Conservation (phyloP, 2,888 invertebrate genomes). For the Lasioglossum leucozonium region DNA sequence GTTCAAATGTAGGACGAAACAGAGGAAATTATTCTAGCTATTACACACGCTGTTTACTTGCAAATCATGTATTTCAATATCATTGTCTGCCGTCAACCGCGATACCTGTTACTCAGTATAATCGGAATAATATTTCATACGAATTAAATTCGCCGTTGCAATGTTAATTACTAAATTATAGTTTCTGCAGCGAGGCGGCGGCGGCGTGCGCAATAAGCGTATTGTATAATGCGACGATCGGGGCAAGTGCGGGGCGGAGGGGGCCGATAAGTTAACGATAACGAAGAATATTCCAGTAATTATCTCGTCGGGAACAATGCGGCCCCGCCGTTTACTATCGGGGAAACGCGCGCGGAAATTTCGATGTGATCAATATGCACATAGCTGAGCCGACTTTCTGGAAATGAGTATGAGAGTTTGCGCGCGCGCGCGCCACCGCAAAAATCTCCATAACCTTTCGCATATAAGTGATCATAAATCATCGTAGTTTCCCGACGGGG, state of each 20-base stretch:
- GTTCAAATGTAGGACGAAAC: neutral
- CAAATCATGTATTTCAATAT: constrained; percentile 18
- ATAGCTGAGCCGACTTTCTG: constrained; percentile 33
- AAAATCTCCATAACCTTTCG: constrained; percentile 58
- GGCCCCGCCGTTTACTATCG: neutral
- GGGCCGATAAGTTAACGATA: neutral
- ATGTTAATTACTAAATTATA: neutral
- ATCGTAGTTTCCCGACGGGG: constrained; percentile 26
- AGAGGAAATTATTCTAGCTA: neutral
- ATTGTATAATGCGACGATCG: constrained; percentile 20
- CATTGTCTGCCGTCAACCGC: neutral
- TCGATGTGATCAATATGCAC: constrained; percentile 39
- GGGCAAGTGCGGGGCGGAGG: neutral
- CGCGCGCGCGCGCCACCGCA: constrained; percentile 10
- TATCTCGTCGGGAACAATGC: constrained; percentile 13
- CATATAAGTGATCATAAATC: constrained; percentile 51
- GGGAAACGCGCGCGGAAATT: constrained; percentile 12
- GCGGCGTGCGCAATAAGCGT: neutral
- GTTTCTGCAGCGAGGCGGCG: neutral
- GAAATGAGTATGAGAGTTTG: constrained; percentile 21
- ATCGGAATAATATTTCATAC: constrained; percentile 9
- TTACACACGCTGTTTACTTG: constrained; percentile 5
- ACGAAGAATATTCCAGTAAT: constrained; percentile 20
- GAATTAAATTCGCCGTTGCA: constrained; percentile 16
- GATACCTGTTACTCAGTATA: constrained; percentile 5